Base-by-base conservation (phyloP, 2,113 vertebrate genomes). In the Sinocyclocheilus maitianheensis region DNA sequence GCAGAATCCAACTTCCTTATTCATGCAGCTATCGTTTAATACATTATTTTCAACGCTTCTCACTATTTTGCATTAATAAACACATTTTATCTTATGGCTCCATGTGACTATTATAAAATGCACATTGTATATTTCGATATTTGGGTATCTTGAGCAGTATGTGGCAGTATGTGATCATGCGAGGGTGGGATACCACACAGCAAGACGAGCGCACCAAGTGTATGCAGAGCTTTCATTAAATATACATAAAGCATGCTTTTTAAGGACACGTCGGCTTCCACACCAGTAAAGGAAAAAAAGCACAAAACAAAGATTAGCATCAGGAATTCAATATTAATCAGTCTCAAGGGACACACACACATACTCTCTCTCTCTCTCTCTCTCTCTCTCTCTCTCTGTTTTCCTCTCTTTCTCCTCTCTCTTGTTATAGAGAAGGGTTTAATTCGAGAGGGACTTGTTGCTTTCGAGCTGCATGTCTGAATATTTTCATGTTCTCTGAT, bases 271-370 rank as follows among this genome's bases (percentile, higher is more conserved):
- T 88, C 83, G 86, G 87, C 84, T 88, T 90, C 85, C 65, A 88
- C 88, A 87, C 86, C 82, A 87, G 77, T 87, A 87, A 85, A 83
- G 60, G 81, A 85, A 88, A 62, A 89, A 87, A 87, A 84, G 82
- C 84, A 87, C 86, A 90, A 91, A 88, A 86, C 88, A 89, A 91
- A 89, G 88, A 91, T 89, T 88, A 88, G 87, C 90, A 91, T 91
- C 88, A 88, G 88, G 88, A 88, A 84, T 89, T 87, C 81, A 84
- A 85, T 87, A 89, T 91, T 91, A 91, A 91, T 91, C 88, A 89
- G 89, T 87, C 90, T 87, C 90, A 1, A 55, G 89, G 88, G 90
- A 88, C 69, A 43, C 26, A n/a, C 77, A 74, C 40, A 72, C 48
- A 26, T 60, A 7, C 51, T n/a, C 58, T 63, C n/a, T 74, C 4